Evolutionary conservation across 2,113 vertebrate species (phyloP), one percentile per base, ranked within the genome.

Genomic region (Ceratotherium simum): DNA sequence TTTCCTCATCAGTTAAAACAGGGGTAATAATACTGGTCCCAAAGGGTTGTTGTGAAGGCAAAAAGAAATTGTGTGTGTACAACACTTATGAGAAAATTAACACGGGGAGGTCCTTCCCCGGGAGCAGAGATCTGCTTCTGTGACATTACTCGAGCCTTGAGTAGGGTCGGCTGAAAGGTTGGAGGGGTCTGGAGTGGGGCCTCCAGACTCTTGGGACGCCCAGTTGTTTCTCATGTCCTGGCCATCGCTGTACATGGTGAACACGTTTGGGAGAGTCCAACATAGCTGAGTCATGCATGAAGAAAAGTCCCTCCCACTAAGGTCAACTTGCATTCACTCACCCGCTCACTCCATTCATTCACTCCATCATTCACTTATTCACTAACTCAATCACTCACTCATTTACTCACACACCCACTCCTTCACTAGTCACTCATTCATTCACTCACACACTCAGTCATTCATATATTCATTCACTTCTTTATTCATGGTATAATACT

Each of bases 251-350:
- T 16, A 9, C 1, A 3, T 25, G 39, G 69, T 6, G 27, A 65
- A 25, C 36, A 2, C 3, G 1, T 39, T 12, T 39, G 75, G 31
- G 56, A 16, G 48, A 39, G 25, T 11, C 36, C 25, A 6, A 3
- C 5, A 3, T 5, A 10, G 46, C 51, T 56, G 42, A 62, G 42
- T 13, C 14, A 9, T 1, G 18, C n/a, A 13, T 3, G 7, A 8
- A 42, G 60, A 8, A 54, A 62, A 69, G 3, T 64, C 39, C 17
- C 29, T 62, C 62, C 5, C 36, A 6, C 18, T 20, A 0, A 65
- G 23, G 14, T 21, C 42, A 10, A 33, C 6, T 46, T 3, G 23
- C 20, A 16, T 11, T 46, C 39, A 21, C 6, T 20, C 75, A 9
- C 13, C 12, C 18, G 14, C n/a, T 9, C 2, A 23, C 1, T 58